A percentile compares a stretch with the other conserved stretches of the same genome.
Conservation (phyloP, 2,113 vertebrate species). For the Pteronura brasiliensis region DNA sequence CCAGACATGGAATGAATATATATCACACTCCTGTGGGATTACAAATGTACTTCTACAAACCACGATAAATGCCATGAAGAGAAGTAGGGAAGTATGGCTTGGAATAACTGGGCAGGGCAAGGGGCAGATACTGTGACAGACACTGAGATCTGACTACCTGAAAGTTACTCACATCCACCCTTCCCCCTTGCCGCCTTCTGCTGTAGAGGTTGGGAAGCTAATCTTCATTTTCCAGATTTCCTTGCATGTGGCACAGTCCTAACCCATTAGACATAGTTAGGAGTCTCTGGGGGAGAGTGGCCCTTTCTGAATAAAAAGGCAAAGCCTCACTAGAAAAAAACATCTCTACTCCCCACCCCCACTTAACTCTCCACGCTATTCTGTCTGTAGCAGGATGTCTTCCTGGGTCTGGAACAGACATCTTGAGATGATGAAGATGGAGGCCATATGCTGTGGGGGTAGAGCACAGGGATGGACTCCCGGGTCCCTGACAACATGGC, state of each 20-base stretch:
- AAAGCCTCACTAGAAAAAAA: background rate
- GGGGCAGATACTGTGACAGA: background rate
- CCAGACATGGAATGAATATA: too few species aligned
- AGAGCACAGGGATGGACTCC: background rate
- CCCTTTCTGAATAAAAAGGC: background rate
- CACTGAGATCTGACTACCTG: background rate
- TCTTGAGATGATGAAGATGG: background rate
- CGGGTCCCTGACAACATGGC: too few species aligned
- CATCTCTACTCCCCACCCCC: background rate
- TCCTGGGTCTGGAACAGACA: background rate
- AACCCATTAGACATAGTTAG: background rate
- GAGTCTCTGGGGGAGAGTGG: background rate
- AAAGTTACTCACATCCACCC: background rate
- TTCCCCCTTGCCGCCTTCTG: background rate
- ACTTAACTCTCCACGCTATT: background rate
- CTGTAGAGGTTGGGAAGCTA: background rate
- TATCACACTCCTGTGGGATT: background rate
- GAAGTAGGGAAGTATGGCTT: background rate
- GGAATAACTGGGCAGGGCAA: background rate
- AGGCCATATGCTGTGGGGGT: background rate
- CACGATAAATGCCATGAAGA: background rate
- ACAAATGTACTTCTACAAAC: background rate
- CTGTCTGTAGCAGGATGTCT: background rate
- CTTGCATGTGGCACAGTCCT: background rate
- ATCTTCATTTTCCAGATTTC: background rate